phyloP scores from a whole-genome alignment of 2,888 invertebrate genomes.

The Mycalesis mineus region DNA sequence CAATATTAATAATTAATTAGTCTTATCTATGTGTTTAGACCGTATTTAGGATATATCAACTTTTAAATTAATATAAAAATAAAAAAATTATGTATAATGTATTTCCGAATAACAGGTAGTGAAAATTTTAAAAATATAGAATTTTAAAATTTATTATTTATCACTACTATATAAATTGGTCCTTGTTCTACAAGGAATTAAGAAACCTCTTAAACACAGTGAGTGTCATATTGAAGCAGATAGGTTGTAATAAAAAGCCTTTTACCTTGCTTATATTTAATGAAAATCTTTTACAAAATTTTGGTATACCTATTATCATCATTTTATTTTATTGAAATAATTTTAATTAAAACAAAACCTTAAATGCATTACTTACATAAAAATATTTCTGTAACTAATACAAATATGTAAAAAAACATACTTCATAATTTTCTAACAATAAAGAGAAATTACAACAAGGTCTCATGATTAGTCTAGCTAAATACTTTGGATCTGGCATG shows the following conservation, averaged over 20 bases:
- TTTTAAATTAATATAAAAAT: no score
- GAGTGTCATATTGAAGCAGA: no score
- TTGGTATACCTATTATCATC: constrained; percentile 53
- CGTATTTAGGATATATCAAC: no score
- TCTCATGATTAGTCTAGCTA: constrained; percentile 19
- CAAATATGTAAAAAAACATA: constrained; percentile 28
- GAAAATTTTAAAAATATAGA: no score
- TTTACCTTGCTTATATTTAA: constrained; percentile 57
- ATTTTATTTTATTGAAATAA: constrained; percentile 49
- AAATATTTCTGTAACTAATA: constrained; percentile 40
- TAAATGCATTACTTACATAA: constrained; percentile 56
- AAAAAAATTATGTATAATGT: no score
- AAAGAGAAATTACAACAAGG: constrained; percentile 22
- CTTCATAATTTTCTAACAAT: constrained; percentile 31
- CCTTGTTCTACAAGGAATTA: no score
- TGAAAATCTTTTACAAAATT: constrained; percentile 73
- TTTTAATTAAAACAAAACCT: constrained; percentile 47
- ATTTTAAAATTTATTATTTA: no score
- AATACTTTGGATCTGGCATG: constrained; percentile 15
- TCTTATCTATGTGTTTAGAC: no score
- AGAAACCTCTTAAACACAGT: no score
- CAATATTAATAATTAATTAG: no score
- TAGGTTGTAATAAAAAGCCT: constrained; percentile 1
- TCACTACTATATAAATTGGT: no score
- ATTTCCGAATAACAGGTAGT: no score